Evolutionary conservation across 2,113 vertebrate genomes (phyloP).

Genomic region (Neogale vison): DNA sequence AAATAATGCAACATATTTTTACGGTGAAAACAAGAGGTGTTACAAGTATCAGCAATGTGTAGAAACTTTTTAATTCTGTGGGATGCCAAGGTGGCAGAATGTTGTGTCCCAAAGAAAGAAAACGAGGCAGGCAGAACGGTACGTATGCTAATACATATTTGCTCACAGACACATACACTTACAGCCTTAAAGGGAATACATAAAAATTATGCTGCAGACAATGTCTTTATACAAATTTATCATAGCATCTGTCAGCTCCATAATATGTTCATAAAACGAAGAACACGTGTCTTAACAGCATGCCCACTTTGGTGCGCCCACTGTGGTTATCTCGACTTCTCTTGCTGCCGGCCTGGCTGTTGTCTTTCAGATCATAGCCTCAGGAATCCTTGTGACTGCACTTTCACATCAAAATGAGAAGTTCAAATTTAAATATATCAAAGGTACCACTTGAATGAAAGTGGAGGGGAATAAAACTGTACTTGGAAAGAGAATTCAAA

Average conservation of each 20-base stretch:
- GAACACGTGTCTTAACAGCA: conserved; percentile 43
- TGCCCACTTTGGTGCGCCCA: conserved; percentile 63
- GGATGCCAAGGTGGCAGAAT: conserved; percentile 68
- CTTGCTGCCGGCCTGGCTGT: conserved; percentile 46
- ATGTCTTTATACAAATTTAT: conserved; percentile 77
- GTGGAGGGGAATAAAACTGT: background rate
- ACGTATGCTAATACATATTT: conserved; percentile 69
- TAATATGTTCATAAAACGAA: conserved; percentile 69
- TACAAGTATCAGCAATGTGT: conserved; percentile 15
- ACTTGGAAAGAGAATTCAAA: background rate
- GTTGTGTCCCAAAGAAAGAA: conserved; percentile 59
- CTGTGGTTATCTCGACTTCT: conserved; percentile 31
- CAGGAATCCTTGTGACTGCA: background rate
- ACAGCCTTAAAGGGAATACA: conserved; percentile 67
- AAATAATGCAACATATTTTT: background rate
- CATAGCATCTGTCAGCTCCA: conserved; percentile 74
- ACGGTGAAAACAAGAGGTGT: background rate
- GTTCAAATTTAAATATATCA: background rate
- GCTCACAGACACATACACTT: conserved; percentile 67
- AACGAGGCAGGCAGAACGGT: conserved; percentile 36
- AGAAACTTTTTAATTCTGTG: background rate
- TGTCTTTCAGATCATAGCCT: conserved; percentile 39
- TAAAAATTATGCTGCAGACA: conserved; percentile 76
- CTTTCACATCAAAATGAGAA: background rate
- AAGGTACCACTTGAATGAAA: background rate